These are phyloP conservation scores for Drosophila triauraria DNA, from an alignment of 1,140 invertebrate genomes.

Conservation along the genomic window DNA sequence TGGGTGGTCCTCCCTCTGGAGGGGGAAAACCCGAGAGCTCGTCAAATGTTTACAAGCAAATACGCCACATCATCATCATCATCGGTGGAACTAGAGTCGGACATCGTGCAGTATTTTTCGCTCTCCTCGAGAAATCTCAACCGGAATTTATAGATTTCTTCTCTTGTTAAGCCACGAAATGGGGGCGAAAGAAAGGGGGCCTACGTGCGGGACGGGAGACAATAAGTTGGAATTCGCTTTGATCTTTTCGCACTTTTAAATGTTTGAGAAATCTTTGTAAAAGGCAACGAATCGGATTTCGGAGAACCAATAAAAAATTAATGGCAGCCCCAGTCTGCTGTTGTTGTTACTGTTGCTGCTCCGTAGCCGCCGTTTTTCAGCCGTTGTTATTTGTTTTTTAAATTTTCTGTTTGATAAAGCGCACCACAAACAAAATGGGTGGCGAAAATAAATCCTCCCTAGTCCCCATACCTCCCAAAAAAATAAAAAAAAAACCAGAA, in stretches of 20 bases:
- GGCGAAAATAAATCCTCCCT: slow-evolving; percentile 64
- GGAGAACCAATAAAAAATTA: slow-evolving; percentile 82
- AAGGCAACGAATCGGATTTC: slow-evolving; percentile 80
- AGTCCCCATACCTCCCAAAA: background rate
- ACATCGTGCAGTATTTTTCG: slow-evolving; percentile 11
- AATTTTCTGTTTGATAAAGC: slow-evolving; percentile 83
- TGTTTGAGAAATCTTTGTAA: slow-evolving; percentile 83
- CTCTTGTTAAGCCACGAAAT: slow-evolving; percentile 57
- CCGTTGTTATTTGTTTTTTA: slow-evolving; percentile 78
- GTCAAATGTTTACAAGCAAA: slow-evolving; percentile 83
- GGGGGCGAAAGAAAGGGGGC: background rate
- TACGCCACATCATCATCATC: slow-evolving; percentile 73
- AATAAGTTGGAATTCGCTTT: slow-evolving; percentile 82
- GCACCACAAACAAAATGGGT: slow-evolving; percentile 80
- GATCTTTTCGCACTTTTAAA: slow-evolving; percentile 83
- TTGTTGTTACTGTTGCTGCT: slow-evolving; percentile 31
- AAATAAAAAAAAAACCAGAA: slow-evolving; percentile 36
- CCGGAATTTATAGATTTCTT: slow-evolving; percentile 57
- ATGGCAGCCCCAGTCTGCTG: slow-evolving; percentile 60
- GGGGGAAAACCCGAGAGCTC: slow-evolving; percentile 34
- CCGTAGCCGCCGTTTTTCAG: slow-evolving; percentile 21
- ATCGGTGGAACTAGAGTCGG: slow-evolving; percentile 7
- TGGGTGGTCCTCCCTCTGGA: slow-evolving; percentile 43
- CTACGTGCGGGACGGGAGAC: slow-evolving; percentile 39
- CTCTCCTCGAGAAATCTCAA: slow-evolving; percentile 40